Percentiles rank a stretch among this genome's conserved stretches.
These are phyloP conservation scores for Hylyphantes graminicola DNA, from an alignment of 1,140 invertebrate genomes.

Conservation along the genomic window DNA sequence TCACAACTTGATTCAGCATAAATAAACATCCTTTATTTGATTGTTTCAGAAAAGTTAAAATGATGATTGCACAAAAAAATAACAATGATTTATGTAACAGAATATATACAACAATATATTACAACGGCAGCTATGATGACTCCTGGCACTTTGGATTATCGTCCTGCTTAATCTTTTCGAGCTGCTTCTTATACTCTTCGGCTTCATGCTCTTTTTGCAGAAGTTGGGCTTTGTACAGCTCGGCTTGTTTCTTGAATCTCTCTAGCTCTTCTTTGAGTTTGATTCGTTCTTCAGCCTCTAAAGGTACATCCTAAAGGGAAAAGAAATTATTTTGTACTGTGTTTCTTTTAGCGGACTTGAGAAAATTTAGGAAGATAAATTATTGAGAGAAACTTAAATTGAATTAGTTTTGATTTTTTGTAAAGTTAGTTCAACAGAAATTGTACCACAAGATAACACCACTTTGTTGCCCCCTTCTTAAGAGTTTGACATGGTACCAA, in stretches of 20 bases:
- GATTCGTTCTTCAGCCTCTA: constrained; percentile 54
- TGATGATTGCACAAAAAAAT: constrained; percentile 53
- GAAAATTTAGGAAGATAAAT: too few species aligned
- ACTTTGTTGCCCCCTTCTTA: too few species aligned
- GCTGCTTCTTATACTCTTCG: constrained; percentile 65
- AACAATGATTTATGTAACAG: constrained; percentile 33
- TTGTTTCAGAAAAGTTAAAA: constrained; percentile 34
- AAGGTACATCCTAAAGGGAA: constrained; percentile 15
- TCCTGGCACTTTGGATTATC: constrained; percentile 26
- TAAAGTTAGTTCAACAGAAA: too few species aligned
- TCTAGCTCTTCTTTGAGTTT: constrained; percentile 65
- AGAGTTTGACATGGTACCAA: too few species aligned
- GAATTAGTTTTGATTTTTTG: too few species aligned
- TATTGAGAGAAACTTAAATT: too few species aligned
- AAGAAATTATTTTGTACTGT: not conserved
- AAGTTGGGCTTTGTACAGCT: constrained; percentile 65
- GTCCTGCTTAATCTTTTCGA: constrained; percentile 61
- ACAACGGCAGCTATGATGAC: constrained; percentile 9
- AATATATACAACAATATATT: constrained; percentile 50
- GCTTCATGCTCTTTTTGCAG: constrained; percentile 66
- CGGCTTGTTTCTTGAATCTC: constrained; percentile 64
- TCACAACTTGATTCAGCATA: not conserved
- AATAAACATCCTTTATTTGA: constrained; percentile 33
- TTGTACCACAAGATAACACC: too few species aligned
- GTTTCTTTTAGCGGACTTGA: too few species aligned